phyloP scores from a whole-genome alignment of 2,888 invertebrate species.

The Myopa tessellatipennis region DNA sequence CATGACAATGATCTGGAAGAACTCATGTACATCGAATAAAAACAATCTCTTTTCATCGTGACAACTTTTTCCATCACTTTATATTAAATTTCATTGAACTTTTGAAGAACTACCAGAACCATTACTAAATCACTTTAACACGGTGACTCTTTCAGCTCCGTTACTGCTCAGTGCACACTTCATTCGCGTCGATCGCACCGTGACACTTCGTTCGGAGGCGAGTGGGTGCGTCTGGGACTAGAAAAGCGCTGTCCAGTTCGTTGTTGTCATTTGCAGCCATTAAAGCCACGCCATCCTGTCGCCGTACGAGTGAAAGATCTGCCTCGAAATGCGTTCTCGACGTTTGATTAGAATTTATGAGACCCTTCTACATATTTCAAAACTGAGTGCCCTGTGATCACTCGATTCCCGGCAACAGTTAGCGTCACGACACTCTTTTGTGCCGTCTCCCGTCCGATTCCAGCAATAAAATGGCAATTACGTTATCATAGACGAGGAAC shows the following conservation, averaged over 20 bases:
- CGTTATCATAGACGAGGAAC: conserved; percentile 10
- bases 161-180: too few species aligned
- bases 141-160: too few species aligned
- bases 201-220: too few species aligned
- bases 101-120: too few species aligned
- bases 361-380: background rate
- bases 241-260: background rate
- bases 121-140: too few species aligned
- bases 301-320: background rate
- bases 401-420: background rate
- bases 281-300: background rate
- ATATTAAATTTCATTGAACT: too few species aligned
- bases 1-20: too few species aligned
- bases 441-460: background rate
- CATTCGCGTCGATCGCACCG: too few species aligned
- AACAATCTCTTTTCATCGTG: too few species aligned
- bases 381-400: background rate
- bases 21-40: too few species aligned
- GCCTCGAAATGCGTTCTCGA: background rate
- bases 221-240: background rate
- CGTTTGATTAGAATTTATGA: conserved; percentile 27
- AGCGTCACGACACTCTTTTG: background rate
- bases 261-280: conserved; percentile 11
- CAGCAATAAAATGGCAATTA: conserved; percentile 23
- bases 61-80: too few species aligned